These are phyloP conservation scores for Meteorus cinctellus DNA, from an alignment of 2,888 invertebrate genomes.

Conservation along the genomic window DNA sequence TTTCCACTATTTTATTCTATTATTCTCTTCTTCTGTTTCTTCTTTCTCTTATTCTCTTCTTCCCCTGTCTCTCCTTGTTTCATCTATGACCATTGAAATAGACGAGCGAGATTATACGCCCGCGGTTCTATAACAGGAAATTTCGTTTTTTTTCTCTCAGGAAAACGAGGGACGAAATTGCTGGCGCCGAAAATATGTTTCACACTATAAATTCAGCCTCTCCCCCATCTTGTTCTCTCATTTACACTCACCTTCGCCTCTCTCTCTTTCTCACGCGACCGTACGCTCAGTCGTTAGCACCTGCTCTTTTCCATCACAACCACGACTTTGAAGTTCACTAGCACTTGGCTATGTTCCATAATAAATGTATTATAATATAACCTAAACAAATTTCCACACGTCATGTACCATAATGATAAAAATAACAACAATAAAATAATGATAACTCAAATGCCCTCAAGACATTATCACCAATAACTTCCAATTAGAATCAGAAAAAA, in stretches of 20 bases:
- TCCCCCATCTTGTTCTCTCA: not conserved
- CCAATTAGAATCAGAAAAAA: no score
- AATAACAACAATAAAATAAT: no score
- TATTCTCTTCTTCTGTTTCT: not conserved
- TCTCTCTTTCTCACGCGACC: not conserved
- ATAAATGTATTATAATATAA: not conserved
- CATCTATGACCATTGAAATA: conserved; percentile 27
- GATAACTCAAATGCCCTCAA: no score
- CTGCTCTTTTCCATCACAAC: conserved; percentile 63
- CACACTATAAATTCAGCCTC: conserved; percentile 7
- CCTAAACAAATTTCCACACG: not conserved
- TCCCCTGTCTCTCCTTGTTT: not conserved
- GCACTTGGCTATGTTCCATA: not conserved
- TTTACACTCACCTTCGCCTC: not conserved
- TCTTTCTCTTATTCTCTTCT: not conserved
- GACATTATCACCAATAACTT: no score
- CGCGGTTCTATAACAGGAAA: conserved; percentile 19
- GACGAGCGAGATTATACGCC: conserved; percentile 17
- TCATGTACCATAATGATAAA: not conserved
- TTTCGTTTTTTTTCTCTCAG: not conserved
- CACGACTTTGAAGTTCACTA: conserved; percentile 10
- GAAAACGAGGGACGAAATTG: conserved; percentile 26
- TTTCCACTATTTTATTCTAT: not conserved
- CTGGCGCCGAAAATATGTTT: conserved; percentile 24
- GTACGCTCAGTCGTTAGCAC: conserved; percentile 62